phyloP scores from a whole-genome alignment of 92 coral and sea anemone genomes.

The Anthopleura xanthogrammica region DNA sequence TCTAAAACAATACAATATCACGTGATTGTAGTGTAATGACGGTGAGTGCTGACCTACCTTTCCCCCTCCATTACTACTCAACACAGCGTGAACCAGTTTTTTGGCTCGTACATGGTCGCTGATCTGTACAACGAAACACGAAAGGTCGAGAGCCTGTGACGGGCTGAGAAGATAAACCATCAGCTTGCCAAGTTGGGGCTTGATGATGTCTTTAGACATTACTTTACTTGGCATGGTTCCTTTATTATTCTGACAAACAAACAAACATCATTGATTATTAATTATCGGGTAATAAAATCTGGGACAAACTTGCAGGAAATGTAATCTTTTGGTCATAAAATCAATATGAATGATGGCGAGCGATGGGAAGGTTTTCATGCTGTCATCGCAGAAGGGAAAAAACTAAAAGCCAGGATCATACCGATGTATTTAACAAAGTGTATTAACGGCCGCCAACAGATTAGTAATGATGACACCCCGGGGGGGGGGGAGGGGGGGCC shows the following conservation, averaged over 20 bases:
- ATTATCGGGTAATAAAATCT: too few species aligned
- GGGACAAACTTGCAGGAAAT: neutral
- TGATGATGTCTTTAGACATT: conserved; percentile 65
- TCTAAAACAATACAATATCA: neutral
- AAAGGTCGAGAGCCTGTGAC: conserved; percentile 47
- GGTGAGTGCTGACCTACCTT: conserved; percentile 52
- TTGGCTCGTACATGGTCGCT: conserved; percentile 68
- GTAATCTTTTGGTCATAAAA: too few species aligned
- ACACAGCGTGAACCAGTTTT: conserved; percentile 57
- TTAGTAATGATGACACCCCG: too few species aligned
- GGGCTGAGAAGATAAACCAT: conserved; percentile 80
- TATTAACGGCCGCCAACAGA: too few species aligned
- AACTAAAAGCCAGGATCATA: too few species aligned
- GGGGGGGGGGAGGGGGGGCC: too few species aligned
- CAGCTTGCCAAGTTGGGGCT: conserved; percentile 78
- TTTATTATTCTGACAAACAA: conserved; percentile 14
- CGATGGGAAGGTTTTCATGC: too few species aligned
- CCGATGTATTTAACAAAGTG: too few species aligned
- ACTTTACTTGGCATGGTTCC: conserved; percentile 44
- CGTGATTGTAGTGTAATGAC: neutral
- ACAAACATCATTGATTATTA: neutral
- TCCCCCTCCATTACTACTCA: conserved; percentile 71
- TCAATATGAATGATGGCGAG: too few species aligned
- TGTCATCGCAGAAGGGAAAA: too few species aligned
- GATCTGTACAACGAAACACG: conserved; percentile 75